Conservation (phyloP, 2,888 invertebrate species). For the Criorhina ranunculi region DNA sequence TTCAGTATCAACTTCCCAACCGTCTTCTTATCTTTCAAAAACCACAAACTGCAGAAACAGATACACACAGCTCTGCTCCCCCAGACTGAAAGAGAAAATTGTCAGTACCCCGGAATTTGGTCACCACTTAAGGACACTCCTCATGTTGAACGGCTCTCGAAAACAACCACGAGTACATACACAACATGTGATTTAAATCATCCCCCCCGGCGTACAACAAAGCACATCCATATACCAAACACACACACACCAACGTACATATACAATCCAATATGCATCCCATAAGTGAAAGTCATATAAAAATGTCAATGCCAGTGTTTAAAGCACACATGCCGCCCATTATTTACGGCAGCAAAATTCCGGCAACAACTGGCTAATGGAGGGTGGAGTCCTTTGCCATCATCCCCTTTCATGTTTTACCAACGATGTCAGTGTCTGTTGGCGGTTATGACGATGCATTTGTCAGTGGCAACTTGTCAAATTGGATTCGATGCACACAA, state of each 20-base stretch:
- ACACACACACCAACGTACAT: background rate
- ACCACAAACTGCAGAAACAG: constrained; percentile 35
- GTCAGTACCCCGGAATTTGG: constrained; percentile 57
- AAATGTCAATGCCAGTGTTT: constrained; percentile 71
- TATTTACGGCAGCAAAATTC: constrained; percentile 65
- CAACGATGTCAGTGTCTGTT: constrained; percentile 44
- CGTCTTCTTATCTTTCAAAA: constrained; percentile 27
- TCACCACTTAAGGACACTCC: constrained; percentile 65
- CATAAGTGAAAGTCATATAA: constrained; percentile 69
- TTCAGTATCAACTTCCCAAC: background rate
- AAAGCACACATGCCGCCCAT: constrained; percentile 73
- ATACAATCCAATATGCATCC: constrained; percentile 19
- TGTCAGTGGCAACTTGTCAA: constrained; percentile 17
- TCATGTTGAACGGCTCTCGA: constrained; percentile 15
- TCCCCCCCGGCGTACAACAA: constrained; percentile 13
- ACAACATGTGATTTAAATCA: constrained; percentile 44
- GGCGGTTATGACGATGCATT: constrained; percentile 62
- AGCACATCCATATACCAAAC: constrained; percentile 3
- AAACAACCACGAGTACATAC: constrained; percentile 3
- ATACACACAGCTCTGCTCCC: no score
- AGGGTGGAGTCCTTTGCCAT: constrained; percentile 25
- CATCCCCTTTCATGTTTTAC: constrained; percentile 59
- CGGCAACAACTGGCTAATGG: constrained; percentile 5
- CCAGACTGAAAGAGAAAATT: constrained; percentile 58
- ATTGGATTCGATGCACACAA: constrained; percentile 41